phyloP scores from a whole-genome alignment of 2,113 vertebrate species.

The Actinemys pallida region DNA sequence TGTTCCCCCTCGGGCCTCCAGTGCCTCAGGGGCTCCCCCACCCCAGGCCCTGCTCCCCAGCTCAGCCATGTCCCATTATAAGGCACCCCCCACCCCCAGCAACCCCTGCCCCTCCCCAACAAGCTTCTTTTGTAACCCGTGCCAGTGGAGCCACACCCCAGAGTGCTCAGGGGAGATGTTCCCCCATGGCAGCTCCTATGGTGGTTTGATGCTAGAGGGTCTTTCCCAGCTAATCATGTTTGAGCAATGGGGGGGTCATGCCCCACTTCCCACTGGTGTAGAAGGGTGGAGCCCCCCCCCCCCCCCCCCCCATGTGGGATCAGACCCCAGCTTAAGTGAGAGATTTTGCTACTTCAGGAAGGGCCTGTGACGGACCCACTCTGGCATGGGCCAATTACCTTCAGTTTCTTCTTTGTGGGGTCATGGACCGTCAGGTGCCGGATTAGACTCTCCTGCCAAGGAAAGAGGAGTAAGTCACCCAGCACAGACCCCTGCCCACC shows the following conservation, averaged over 20 bases:
- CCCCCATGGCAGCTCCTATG: no score
- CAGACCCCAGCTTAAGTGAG: neutral
- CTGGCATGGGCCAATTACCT: slow-evolving; percentile 50
- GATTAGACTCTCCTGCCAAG: slow-evolving; percentile 80
- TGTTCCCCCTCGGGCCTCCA: neutral
- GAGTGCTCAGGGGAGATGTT: no score
- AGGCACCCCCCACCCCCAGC: no score
- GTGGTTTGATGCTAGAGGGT: no score
- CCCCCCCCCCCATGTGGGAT: neutral
- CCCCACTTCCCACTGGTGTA: neutral
- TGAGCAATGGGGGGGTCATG: neutral
- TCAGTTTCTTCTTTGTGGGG: slow-evolving; percentile 51
- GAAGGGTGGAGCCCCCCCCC: neutral
- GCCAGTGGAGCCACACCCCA: no score
- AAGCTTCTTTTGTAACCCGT: no score
- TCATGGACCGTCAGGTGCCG: slow-evolving; percentile 82
- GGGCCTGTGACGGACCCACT: neutral
- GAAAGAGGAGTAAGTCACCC: neutral
- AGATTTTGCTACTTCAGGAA: neutral
- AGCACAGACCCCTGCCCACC: neutral
- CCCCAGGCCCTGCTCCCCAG: no score
- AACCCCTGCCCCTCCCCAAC: no score
- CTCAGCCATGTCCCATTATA: no score
- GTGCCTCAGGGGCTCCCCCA: no score
- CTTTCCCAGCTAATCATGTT: neutral